These are phyloP conservation scores for Spodoptera frugiperda DNA, from an alignment of 1,140 invertebrate genomes.

Conservation along the genomic window DNA sequence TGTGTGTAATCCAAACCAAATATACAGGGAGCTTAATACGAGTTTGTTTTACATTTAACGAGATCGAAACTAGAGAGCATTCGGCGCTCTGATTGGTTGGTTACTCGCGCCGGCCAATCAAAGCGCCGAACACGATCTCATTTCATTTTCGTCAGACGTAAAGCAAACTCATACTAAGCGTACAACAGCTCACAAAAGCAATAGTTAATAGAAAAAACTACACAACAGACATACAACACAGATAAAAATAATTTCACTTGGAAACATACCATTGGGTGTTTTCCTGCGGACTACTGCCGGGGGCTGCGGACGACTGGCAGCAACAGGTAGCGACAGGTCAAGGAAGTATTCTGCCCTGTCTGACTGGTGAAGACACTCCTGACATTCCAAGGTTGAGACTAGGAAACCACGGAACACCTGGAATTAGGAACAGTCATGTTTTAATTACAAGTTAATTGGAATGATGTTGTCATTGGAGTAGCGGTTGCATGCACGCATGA, in stretches of 20 bases:
- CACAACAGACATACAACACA: neutral
- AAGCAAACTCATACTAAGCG: too few species aligned
- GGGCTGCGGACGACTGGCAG: conserved; percentile 90
- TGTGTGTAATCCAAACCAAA: too few species aligned
- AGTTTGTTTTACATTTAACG: too few species aligned
- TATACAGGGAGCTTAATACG: too few species aligned
- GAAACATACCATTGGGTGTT: conserved; percentile 77
- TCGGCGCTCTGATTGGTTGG: too few species aligned
- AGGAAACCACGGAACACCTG: conserved; percentile 95
- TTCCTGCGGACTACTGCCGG: conserved; percentile 86
- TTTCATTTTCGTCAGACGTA: too few species aligned
- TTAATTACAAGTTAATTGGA: too few species aligned
- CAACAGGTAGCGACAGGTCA: conserved; percentile 96
- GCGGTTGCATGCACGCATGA: too few species aligned
- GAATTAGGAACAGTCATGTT: neutral
- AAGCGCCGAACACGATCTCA: too few species aligned
- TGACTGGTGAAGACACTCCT: conserved; percentile 94
- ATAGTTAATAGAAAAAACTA: neutral
- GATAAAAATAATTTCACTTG: neutral
- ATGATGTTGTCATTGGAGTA: too few species aligned
- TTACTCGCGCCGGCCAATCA: too few species aligned
- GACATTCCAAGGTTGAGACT: conserved; percentile 95
- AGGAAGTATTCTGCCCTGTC: conserved; percentile 96
- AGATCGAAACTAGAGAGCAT: too few species aligned
- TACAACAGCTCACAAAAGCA: neutral